A percentile compares a stretch with the other conserved stretches of the same genome.
Evolutionary conservation across 2,797 vertebrate genomes (phyloP).

Genomic region (Enteromius unitaeniatus): DNA sequence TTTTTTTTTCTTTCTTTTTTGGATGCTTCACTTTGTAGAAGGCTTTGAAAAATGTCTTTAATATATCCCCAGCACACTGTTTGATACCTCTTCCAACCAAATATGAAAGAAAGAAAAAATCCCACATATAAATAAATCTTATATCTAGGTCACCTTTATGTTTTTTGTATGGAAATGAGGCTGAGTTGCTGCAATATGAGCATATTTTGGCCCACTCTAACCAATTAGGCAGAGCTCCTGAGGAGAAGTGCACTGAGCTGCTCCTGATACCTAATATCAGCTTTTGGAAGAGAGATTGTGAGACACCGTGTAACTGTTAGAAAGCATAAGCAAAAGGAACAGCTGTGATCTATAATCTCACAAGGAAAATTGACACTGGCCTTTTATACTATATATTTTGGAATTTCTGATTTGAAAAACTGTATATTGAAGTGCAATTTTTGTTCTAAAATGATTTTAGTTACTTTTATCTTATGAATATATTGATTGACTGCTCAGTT

Average conservation of each 20-base stretch:
- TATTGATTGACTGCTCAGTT: background rate
- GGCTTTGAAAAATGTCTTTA: conserved; percentile 58
- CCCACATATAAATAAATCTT: conserved; percentile 46
- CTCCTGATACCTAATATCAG: conserved; percentile 65
- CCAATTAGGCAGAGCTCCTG: conserved; percentile 82
- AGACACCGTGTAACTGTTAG: conserved; percentile 34
- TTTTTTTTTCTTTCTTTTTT: conserved; percentile 31
- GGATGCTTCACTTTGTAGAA: conserved; percentile 53
- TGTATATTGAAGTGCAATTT: background rate
- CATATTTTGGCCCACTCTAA: conserved; percentile 80
- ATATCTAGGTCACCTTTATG: conserved; percentile 79
- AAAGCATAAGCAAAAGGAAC: conserved; percentile 19
- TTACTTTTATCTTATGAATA: background rate
- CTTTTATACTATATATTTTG: background rate
- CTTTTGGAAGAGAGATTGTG: conserved; percentile 28
- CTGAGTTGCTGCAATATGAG: conserved; percentile 76
- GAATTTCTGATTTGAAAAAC: background rate
- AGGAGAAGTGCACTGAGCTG: conserved; percentile 78
- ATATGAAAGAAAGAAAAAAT: conserved; percentile 48
- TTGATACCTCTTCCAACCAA: conserved; percentile 52
- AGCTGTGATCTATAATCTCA: background rate
- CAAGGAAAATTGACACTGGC: background rate
- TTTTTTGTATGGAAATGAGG: conserved; percentile 82
- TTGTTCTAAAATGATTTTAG: background rate
- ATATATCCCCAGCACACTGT: conserved; percentile 51